phyloP scores from a whole-genome alignment of 1,140 invertebrate genomes.

The Trichonephila inaurata region DNA sequence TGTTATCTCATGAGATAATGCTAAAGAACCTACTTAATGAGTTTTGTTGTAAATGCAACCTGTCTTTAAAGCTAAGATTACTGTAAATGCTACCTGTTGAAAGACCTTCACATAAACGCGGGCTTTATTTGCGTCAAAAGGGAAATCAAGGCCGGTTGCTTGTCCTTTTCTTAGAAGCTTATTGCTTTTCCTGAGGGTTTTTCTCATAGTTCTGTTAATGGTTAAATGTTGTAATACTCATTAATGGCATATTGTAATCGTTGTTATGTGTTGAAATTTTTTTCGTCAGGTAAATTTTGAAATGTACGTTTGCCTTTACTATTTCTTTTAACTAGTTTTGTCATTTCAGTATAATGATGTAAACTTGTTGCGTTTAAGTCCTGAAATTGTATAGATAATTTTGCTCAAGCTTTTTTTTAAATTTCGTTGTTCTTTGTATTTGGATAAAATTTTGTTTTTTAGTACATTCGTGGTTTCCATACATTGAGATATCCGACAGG shows the following conservation, averaged over 20 bases:
- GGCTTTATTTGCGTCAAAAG: background rate
- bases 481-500: too few relatives aligned
- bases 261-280: background rate
- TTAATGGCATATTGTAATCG: background rate
- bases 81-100: conserved; percentile 3
- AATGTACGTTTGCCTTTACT: too few relatives aligned
- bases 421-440: too few relatives aligned
- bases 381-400: too few relatives aligned
- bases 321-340: too few relatives aligned
- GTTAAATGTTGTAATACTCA: background rate
- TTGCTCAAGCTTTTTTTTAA: too few relatives aligned
- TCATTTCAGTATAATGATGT: too few relatives aligned
- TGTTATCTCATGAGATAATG: background rate
- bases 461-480: too few relatives aligned
- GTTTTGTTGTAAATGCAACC: background rate
- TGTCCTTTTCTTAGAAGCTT: background rate
- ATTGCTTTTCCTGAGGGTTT: background rate
- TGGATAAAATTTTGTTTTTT: too few relatives aligned
- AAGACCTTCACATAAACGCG: background rate
- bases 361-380: too few relatives aligned
- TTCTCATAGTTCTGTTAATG: background rate
- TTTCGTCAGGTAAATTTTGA: background rate
- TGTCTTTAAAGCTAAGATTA: background rate
- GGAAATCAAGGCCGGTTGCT: background rate
- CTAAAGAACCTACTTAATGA: background rate